Conservation (phyloP, 2,797 vertebrate species). For the Mergus octosetaceus region DNA sequence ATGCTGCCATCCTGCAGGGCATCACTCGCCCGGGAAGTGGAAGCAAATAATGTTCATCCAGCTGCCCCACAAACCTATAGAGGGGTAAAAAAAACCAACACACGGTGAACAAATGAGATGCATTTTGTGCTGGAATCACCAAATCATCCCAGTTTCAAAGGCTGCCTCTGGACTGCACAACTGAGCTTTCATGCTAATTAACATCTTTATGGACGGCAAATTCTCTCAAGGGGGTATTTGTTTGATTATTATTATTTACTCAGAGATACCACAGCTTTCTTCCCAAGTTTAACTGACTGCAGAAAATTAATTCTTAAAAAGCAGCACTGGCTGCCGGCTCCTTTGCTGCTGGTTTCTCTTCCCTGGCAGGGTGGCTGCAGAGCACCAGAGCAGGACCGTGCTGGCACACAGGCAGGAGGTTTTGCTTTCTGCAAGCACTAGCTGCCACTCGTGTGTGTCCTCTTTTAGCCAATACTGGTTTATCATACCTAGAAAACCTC, state of each 20-base stretch:
- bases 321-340: fast-evolving
- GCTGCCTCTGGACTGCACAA: not conserved
- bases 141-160: not conserved
- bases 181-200: slow-evolving; percentile 54
- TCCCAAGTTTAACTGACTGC: not conserved
- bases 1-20: not conserved
- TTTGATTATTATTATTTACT: slow-evolving; percentile 70
- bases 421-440: not conserved
- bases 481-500: not conserved
- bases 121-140: not conserved
- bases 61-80: not conserved
- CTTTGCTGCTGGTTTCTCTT: not conserved
- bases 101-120: not conserved
- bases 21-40: not conserved
- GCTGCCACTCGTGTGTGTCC: not conserved
- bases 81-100: too few species aligned
- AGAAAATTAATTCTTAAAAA: slow-evolving; percentile 38
- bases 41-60: not conserved
- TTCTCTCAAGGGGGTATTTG: slow-evolving; percentile 58
- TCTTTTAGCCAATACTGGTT: fast-evolving
- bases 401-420: not conserved
- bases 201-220: slow-evolving; percentile 65
- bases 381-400: not conserved
- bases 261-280: slow-evolving; percentile 2
- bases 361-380: not conserved